phyloP scores from a whole-genome alignment of 2,797 vertebrate species.

The Gymnopithys bicolor region DNA sequence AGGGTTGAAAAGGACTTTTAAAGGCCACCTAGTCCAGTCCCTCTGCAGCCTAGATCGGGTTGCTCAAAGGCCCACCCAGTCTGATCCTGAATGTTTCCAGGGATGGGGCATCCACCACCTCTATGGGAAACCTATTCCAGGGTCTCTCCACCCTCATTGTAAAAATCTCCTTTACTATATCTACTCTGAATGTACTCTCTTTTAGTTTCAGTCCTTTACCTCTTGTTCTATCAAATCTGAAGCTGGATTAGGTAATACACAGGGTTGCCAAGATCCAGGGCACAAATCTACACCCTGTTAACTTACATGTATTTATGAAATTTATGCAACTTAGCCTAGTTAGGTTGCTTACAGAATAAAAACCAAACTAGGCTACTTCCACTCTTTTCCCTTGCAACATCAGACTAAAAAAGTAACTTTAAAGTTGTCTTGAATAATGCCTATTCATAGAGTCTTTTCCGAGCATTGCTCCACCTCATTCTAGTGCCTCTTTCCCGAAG shows the following conservation, averaged over 20 bases:
- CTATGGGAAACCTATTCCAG: background rate
- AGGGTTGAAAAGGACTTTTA: background rate
- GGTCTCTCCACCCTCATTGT: accelerated
- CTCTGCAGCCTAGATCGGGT: background rate
- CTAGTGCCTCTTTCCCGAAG: background rate
- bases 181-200: background rate
- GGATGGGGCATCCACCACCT: background rate
- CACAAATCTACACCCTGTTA: background rate
- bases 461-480: background rate
- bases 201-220: background rate
- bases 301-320: background rate
- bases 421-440: background rate
- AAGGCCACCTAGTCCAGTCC: background rate
- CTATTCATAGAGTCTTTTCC: background rate
- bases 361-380: background rate
- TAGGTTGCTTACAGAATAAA: background rate
- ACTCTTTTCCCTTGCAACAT: background rate
- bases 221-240: background rate
- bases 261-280: background rate
- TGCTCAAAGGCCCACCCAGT: background rate
- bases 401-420: background rate
- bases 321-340: background rate
- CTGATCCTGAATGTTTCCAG: background rate
- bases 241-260: background rate
- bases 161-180: background rate